Conservation (phyloP, 1,140 invertebrate species). For the Aricia agestis region DNA sequence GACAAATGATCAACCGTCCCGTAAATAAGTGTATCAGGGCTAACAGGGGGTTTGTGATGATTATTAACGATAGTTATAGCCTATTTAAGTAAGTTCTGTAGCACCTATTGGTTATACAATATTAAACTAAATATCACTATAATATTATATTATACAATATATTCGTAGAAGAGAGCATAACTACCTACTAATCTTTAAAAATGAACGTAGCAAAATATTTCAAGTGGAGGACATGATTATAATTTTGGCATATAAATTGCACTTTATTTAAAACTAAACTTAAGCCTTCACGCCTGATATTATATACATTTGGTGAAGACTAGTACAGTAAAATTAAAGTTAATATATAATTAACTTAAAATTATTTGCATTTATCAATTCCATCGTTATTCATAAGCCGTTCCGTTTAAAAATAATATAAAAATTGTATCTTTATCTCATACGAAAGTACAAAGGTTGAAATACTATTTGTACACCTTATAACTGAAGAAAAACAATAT, state of each 20-base stretch:
- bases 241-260: conserved; percentile 48
- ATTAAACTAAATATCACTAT: conserved; percentile 16
- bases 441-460: too few species aligned
- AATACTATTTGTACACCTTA: too few species aligned
- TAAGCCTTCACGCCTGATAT: conserved; percentile 36
- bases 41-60: conserved; percentile 26
- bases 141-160: conserved; percentile 10
- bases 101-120: conserved; percentile 50
- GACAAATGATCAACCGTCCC: too few species aligned
- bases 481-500: too few species aligned
- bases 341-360: conserved; percentile 16
- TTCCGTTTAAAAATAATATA: not conserved
- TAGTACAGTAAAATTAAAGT: conserved; percentile 26
- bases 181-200: conserved; percentile 21
- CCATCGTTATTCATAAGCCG: not conserved
- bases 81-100: conserved; percentile 65
- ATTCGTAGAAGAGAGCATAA: conserved; percentile 28
- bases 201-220: conserved; percentile 28
- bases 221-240: conserved; percentile 13
- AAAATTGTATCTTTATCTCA: too few species aligned
- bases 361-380: conserved; percentile 17
- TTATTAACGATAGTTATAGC: conserved; percentile 23
- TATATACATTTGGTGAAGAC: conserved; percentile 43
- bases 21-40: not conserved
- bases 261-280: conserved; percentile 28